Evolutionary conservation across 2,113 vertebrate genomes (phyloP).

Genomic region (Bostrychus sinensis): DNA sequence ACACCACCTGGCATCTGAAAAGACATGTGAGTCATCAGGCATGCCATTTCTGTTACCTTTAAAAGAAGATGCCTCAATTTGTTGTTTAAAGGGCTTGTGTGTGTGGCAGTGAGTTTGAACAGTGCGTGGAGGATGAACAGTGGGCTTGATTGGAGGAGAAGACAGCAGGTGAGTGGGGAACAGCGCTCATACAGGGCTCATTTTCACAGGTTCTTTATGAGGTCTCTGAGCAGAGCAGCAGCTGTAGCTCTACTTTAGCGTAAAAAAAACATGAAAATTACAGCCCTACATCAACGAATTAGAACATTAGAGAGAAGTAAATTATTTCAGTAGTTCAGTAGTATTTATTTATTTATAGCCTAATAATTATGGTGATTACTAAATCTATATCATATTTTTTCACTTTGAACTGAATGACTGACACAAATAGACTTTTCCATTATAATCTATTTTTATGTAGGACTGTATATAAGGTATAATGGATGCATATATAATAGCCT

Average conservation of each 20-base stretch:
- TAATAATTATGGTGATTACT: no score
- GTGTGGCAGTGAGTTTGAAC: neutral
- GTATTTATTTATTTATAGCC: no score
- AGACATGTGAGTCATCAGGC: constrained; percentile 41
- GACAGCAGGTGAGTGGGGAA: constrained; percentile 43
- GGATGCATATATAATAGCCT: no score
- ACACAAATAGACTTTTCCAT: neutral
- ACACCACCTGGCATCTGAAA: constrained; percentile 54
- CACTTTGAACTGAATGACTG: no score
- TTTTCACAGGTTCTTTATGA: constrained; percentile 50
- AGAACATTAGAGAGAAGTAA: no score
- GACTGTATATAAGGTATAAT: neutral
- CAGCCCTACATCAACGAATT: no score
- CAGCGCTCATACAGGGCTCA: constrained; percentile 27
- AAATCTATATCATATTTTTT: no score
- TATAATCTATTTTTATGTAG: no score
- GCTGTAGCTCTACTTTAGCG: no score
- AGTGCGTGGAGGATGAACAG: constrained; percentile 5
- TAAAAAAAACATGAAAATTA: no score
- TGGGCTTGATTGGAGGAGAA: constrained; percentile 14
- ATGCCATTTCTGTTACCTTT: constrained; percentile 46
- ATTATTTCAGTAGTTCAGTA: no score
- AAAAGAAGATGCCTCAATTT: constrained; percentile 26
- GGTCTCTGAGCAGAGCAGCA: constrained; percentile 42
- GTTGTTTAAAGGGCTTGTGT: constrained; percentile 6